Conservation (phyloP, 2,888 invertebrate species). For the Pheosia tremula region DNA sequence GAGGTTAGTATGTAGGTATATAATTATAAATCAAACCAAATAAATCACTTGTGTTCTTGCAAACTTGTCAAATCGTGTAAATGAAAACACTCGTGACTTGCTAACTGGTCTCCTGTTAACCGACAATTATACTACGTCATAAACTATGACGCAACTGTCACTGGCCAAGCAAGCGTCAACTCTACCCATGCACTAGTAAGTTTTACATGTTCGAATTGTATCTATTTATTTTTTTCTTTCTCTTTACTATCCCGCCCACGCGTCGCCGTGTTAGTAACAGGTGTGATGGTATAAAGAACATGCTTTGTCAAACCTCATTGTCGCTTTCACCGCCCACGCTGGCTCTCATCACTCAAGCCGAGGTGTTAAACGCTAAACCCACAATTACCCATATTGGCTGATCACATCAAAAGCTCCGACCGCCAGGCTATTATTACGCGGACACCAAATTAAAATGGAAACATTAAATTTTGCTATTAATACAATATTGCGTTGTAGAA, state of each 20-base stretch:
- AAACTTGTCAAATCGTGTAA: no score
- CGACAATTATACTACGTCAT: not conserved
- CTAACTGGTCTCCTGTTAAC: no score
- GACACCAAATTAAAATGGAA: conserved; percentile 71
- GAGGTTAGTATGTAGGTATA: no score
- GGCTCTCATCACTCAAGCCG: conserved; percentile 47
- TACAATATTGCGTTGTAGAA: conserved; percentile 31
- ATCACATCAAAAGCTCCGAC: conserved; percentile 74
- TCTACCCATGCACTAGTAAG: conserved; percentile 14
- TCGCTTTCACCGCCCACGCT: conserved; percentile 48
- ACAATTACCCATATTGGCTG: conserved; percentile 83
- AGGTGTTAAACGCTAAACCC: conserved; percentile 68
- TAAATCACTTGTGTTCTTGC: no score
- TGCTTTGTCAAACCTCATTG: conserved; percentile 36
- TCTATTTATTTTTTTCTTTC: conserved; percentile 18
- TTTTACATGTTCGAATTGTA: conserved; percentile 35
- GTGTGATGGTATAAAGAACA: conserved; percentile 35
- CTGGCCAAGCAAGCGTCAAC: conserved; percentile 23
- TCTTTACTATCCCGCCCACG: conserved; percentile 37
- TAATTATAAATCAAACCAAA: no score
- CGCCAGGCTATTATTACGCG: conserved; percentile 62
- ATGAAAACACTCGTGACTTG: no score
- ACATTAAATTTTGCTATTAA: conserved; percentile 64
- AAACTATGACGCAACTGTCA: conserved; percentile 4
- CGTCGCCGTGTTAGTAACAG: conserved; percentile 30